Percentiles rank a stretch among this genome's conserved stretches.
Conservation (phyloP, 2,888 invertebrate genomes). For the Choristoneura rosaceana region DNA sequence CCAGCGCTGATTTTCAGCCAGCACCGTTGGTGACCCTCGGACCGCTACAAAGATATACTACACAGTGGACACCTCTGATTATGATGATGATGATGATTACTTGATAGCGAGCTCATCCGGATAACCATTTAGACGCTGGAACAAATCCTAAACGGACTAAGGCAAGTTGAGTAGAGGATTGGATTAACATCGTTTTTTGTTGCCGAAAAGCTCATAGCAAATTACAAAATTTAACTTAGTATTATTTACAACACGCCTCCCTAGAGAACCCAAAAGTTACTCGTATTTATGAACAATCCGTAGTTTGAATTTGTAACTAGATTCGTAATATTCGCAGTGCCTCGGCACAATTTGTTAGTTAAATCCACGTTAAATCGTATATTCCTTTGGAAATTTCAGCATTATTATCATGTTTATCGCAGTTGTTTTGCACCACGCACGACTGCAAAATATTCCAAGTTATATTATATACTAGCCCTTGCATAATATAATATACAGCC, state of each 20-base stretch:
- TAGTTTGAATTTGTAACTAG: slow-evolving; percentile 7
- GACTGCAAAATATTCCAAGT: too few relatives aligned
- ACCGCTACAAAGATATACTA: too few relatives aligned
- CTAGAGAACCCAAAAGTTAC: slow-evolving; percentile 1
- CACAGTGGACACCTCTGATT: too few relatives aligned
- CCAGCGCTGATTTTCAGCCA: too few relatives aligned
- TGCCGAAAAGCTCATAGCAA: neutral
- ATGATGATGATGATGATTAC: too few relatives aligned
- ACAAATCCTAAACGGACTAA: too few relatives aligned
- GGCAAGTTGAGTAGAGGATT: too few relatives aligned
- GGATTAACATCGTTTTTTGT: neutral
- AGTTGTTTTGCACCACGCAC: neutral
- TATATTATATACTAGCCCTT: too few relatives aligned
- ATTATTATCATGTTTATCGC: neutral
- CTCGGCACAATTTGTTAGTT: slow-evolving; percentile 3
- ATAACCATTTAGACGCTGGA: too few relatives aligned
- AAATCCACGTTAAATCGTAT: neutral
- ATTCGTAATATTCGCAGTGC: neutral
- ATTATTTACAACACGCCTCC: neutral
- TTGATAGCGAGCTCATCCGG: too few relatives aligned
- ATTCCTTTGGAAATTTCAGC: neutral
- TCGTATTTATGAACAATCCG: slow-evolving; percentile 12
- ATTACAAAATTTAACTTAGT: neutral
- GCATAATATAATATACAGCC: too few relatives aligned
- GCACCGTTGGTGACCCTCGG: too few relatives aligned